phyloP scores from a whole-genome alignment of 2,888 invertebrate species.

The Cantharis lateralis region DNA sequence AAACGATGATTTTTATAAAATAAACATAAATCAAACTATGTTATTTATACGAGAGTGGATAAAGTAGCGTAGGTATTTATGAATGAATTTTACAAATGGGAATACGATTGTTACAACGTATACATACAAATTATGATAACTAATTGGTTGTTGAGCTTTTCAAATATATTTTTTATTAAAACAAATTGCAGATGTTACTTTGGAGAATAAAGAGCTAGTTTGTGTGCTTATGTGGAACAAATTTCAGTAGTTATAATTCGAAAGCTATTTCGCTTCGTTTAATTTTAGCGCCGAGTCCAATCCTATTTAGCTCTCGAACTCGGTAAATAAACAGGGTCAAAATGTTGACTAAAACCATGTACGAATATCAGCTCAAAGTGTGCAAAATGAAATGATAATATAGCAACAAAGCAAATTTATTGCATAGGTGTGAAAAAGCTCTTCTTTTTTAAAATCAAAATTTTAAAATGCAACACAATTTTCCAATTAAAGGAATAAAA shows the following conservation, averaged over 20 bases:
- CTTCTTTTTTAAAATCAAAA: neutral
- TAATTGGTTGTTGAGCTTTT: neutral
- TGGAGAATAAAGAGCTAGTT: neutral
- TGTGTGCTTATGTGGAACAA: neutral
- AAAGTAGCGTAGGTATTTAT: neutral
- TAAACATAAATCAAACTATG: neutral
- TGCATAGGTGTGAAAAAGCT: too few relatives aligned
- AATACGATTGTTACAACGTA: neutral
- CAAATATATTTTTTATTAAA: neutral
- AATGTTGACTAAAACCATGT: neutral
- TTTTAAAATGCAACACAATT: neutral
- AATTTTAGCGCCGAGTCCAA: neutral
- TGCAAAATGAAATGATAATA: neutral
- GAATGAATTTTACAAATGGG: neutral
- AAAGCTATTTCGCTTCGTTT: neutral
- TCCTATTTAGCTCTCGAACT: neutral
- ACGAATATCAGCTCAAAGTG: neutral
- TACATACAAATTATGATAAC: neutral
- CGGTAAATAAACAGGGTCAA: neutral
- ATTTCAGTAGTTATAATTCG: neutral
- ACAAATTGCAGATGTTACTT: neutral
- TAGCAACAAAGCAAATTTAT: neutral
- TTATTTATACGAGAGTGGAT: neutral
- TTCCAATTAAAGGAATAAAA: neutral
- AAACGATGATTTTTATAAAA: neutral